These are phyloP conservation scores for Clarias magur DNA, from an alignment of 2,113 vertebrate species.

Conservation along the genomic window DNA sequence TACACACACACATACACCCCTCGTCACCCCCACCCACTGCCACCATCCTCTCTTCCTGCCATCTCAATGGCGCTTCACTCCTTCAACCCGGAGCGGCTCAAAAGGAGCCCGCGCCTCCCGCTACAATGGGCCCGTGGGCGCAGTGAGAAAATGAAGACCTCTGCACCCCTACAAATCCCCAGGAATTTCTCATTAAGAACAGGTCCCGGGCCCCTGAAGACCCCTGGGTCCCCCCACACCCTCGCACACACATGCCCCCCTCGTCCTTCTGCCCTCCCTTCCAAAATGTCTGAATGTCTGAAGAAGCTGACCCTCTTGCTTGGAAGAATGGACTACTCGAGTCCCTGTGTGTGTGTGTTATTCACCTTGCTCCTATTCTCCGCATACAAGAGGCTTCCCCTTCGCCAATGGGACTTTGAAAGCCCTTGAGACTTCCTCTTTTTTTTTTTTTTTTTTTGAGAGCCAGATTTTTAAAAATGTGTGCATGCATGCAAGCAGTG, in stretches of 20 bases:
- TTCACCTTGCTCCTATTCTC: conserved; percentile 72
- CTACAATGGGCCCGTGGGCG: conserved; percentile 66
- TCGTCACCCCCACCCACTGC: conserved; percentile 41
- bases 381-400: conserved; percentile 64
- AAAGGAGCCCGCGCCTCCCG: conserved; percentile 66
- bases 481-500: conserved; percentile 47
- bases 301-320: conserved; percentile 57
- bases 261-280: conserved; percentile 4
- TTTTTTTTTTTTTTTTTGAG: conserved; percentile 52
- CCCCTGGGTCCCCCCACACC: conserved; percentile 58
- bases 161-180: conserved; percentile 78
- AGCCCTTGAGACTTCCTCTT: conserved; percentile 72
- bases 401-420: conserved; percentile 69
- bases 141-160: conserved; percentile 84
- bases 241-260: conserved; percentile 11
- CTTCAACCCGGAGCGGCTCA: conserved; percentile 65
- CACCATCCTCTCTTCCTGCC: conserved; percentile 41
- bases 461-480: conserved; percentile 50
- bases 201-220: conserved; percentile 68
- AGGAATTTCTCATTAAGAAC: conserved; percentile 81
- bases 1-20: not conserved
- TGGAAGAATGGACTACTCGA: conserved; percentile 69
- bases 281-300: conserved; percentile 50
- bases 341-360: conserved; percentile 59
- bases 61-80: conserved; percentile 69